phyloP scores from a whole-genome alignment of 1,140 invertebrate species.

The Adelges cooleyi region DNA sequence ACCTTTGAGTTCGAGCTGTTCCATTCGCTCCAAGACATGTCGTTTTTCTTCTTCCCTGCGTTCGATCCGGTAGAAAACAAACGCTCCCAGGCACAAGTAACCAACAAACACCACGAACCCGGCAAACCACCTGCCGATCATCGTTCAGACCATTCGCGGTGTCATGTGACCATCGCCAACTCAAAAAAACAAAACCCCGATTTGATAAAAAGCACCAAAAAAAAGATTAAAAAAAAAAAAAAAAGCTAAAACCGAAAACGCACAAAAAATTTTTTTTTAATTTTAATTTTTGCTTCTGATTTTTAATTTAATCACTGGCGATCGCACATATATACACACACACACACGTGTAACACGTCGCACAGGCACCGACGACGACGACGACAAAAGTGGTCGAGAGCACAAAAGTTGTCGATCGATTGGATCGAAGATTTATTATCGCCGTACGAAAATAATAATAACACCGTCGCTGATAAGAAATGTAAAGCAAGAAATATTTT shows the following conservation, averaged over 20 bases:
- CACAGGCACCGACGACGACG: no score
- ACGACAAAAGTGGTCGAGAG: no score
- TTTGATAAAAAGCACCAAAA: conserved; percentile 62
- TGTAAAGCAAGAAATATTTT: no score
- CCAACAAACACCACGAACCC: conserved; percentile 60
- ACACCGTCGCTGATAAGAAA: no score
- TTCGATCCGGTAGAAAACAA: conserved; percentile 66
- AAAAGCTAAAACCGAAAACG: conserved; percentile 40
- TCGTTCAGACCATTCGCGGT: conserved; percentile 32
- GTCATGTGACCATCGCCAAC: conserved; percentile 58
- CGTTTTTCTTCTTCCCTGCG: conserved; percentile 50
- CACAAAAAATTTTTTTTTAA: not conserved
- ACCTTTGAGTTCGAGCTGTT: conserved; percentile 58
- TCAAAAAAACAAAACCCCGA: conserved; percentile 59
- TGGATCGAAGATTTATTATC: no score
- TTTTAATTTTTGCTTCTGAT: no score
- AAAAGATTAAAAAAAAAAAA: conserved; percentile 59
- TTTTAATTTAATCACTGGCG: no score
- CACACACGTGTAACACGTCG: no score
- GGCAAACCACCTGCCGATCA: conserved; percentile 50
- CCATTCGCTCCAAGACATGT: conserved; percentile 43
- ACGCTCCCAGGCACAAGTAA: conserved; percentile 62
- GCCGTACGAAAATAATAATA: no score
- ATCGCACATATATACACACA: no score
- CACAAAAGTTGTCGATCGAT: no score